Percentiles rank a stretch among this genome's conserved stretches.
phyloP scores from a whole-genome alignment of 2,113 vertebrate species.

The Speoplatyrhinus poulsoni region DNA sequence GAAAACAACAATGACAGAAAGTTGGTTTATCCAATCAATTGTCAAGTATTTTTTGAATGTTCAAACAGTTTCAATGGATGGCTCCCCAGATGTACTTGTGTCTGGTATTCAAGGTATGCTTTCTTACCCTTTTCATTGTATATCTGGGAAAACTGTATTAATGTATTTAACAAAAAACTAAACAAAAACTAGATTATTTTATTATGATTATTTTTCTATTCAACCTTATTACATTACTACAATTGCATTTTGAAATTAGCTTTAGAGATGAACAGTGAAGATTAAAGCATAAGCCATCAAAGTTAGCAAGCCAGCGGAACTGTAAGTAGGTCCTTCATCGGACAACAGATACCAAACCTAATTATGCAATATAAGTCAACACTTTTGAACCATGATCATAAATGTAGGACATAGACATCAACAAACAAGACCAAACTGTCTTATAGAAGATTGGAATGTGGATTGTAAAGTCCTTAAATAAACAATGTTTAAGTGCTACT shows the following conservation, averaged over 20 bases:
- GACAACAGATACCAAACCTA: slow-evolving; percentile 58
- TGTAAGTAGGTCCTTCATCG: slow-evolving; percentile 63
- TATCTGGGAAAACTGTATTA: too few species aligned
- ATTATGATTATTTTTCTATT: too few species aligned
- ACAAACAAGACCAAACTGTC: slow-evolving; percentile 47
- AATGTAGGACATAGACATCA: slow-evolving; percentile 52
- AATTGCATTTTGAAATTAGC: slow-evolving; percentile 45
- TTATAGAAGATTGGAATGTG: slow-evolving; percentile 8
- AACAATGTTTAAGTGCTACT: slow-evolving; percentile 30
- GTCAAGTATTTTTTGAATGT: too few species aligned
- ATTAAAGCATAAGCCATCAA: slow-evolving; percentile 68
- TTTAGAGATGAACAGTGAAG: slow-evolving; percentile 40
- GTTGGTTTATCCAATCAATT: too few species aligned
- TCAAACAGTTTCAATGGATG: too few species aligned
- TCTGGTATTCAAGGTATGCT: too few species aligned
- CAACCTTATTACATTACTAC: slow-evolving; percentile 18
- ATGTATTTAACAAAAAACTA: too few species aligned
- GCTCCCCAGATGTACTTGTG: too few species aligned
- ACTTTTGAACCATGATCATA: slow-evolving; percentile 64
- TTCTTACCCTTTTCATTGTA: too few species aligned
- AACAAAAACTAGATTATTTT: too few species aligned
- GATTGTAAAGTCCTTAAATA: slow-evolving; percentile 25
- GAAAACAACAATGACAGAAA: too few species aligned
- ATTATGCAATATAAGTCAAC: slow-evolving; percentile 65
- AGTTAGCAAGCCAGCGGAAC: slow-evolving; percentile 54